Percentiles rank a stretch among this genome's conserved stretches.
These are phyloP conservation scores for Nyctibius bracteatus DNA, from an alignment of 2,113 vertebrate species.

Conservation along the genomic window DNA sequence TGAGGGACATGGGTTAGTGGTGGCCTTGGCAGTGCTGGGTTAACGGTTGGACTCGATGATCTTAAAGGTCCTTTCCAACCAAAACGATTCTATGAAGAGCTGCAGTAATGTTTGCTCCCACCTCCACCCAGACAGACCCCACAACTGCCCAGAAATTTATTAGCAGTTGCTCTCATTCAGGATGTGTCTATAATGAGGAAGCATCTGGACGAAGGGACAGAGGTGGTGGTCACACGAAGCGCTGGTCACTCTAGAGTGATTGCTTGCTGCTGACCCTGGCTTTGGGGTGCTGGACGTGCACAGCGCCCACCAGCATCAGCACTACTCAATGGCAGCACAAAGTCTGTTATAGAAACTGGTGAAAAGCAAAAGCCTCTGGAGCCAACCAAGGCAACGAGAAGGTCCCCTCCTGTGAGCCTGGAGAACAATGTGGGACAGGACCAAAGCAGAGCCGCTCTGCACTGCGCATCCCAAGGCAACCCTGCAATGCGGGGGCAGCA, in stretches of 20 bases:
- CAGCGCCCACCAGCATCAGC: not conserved
- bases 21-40: no score
- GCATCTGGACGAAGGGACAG: not conserved
- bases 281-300: not conserved
- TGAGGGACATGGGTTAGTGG: no score
- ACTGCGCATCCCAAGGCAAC: not conserved
- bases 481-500: not conserved
- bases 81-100: no score
- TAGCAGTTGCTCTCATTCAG: fast-evolving
- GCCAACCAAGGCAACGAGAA: not conserved
- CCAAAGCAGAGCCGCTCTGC: fast-evolving
- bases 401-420: not conserved
- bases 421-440: not conserved
- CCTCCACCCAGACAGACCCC: no score
- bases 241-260: not conserved
- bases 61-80: no score
- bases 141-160: not conserved
- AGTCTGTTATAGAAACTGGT: not conserved
- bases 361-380: not conserved
- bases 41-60: no score
- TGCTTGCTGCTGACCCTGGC: not conserved
- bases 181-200: not conserved
- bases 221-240: not conserved
- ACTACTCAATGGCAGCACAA: not conserved
- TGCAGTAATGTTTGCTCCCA: not conserved